phyloP scores from a whole-genome alignment of 1,140 invertebrate species.

The Eurosta solidaginis region DNA sequence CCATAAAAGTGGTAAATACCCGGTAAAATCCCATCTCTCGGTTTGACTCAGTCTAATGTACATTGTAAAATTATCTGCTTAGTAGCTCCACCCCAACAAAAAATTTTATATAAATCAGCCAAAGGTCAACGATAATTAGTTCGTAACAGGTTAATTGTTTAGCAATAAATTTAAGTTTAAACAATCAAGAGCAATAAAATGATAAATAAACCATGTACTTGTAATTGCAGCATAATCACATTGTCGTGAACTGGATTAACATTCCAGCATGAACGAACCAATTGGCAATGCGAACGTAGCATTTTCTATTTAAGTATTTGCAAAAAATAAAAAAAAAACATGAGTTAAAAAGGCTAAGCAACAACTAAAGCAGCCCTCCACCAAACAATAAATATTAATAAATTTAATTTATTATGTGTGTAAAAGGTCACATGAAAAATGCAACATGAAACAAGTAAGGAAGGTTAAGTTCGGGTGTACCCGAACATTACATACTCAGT shows the following conservation, averaged over 20 bases:
- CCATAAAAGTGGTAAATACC: too few relatives aligned
- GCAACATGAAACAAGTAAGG: neutral
- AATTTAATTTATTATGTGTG: conserved; percentile 31
- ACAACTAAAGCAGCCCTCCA: neutral
- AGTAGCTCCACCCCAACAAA: too few relatives aligned
- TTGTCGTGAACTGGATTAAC: conserved; percentile 26
- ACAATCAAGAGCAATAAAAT: conserved; percentile 13
- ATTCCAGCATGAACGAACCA: neutral
- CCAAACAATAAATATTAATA: conserved; percentile 11
- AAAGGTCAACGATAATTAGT: neutral
- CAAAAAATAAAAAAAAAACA: neutral
- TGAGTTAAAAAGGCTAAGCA: neutral
- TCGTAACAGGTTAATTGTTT: neutral
- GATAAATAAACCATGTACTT: neutral
- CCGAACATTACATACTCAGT: too few relatives aligned
- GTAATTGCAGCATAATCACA: conserved; percentile 10
- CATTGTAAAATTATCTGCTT: too few relatives aligned
- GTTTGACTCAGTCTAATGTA: too few relatives aligned
- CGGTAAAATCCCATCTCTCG: too few relatives aligned
- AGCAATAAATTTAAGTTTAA: conserved; percentile 8
- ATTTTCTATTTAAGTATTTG: too few relatives aligned
- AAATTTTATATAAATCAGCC: too few relatives aligned
- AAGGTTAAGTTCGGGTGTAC: too few relatives aligned
- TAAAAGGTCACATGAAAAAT: conserved; percentile 26
- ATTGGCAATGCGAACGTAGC: neutral